Percentiles rank a stretch among this genome's conserved stretches.
These are phyloP conservation scores for Clavelina lepadiformis DNA, from an alignment of 23 tunicate genomes.

Conservation along the genomic window DNA sequence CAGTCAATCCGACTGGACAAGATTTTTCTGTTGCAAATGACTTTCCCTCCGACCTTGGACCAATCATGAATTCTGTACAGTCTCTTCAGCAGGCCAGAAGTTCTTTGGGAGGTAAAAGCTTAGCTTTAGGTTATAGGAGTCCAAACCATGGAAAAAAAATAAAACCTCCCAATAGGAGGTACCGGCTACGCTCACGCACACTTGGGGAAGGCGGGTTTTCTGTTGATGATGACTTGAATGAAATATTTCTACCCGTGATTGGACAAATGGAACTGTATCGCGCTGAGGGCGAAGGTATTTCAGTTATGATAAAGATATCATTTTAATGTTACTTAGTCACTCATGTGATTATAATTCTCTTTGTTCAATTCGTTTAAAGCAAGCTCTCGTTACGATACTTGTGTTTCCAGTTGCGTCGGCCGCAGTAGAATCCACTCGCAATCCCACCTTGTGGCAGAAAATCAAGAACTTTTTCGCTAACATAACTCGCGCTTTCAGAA, in stretches of 20 bases:
- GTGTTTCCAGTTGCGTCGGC: conserved; percentile 2
- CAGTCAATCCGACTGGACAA: no score
- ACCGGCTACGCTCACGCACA: conserved; percentile 1
- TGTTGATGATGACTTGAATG: neutral
- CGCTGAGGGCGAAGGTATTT: conserved; percentile 12
- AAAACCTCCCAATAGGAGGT: no score
- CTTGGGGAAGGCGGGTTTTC: conserved; percentile 26
- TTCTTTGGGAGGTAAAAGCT: no score
- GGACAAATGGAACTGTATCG: conserved; percentile 7
- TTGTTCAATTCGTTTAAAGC: neutral
- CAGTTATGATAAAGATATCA: neutral
- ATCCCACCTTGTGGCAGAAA: conserved; percentile 28
- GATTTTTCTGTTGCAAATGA: no score
- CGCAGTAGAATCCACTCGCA: conserved; percentile 5
- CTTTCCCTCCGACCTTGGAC: no score
- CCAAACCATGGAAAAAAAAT: no score
- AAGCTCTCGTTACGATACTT: neutral
- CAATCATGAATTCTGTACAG: no score
- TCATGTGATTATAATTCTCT: neutral
- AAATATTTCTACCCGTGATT: neutral
- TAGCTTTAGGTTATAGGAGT: no score
- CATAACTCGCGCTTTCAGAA: conserved; percentile 10
- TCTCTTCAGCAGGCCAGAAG: no score
- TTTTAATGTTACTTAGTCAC: neutral
- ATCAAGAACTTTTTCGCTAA: conserved; percentile 10